Evolutionary conservation across 2,888 invertebrate genomes (phyloP).

Genomic region (Myathropa florea): DNA sequence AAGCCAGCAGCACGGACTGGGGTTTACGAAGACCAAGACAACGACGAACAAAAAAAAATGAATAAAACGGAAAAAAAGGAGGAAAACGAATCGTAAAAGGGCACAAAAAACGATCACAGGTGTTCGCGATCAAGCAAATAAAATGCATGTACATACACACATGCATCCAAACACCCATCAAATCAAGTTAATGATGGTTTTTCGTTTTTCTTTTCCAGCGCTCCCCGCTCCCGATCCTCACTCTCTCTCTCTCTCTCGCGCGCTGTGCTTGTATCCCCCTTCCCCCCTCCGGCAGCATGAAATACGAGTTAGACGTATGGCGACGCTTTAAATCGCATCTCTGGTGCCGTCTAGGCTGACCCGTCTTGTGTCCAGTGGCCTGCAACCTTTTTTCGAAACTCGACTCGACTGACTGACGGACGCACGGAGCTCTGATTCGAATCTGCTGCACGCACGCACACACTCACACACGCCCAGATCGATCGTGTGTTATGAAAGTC

Average conservation of each 20-base stretch:
- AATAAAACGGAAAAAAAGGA: conserved; percentile 19
- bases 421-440: no score
- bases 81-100: conserved; percentile 63
- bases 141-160: conserved; percentile 50
- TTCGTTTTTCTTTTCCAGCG: conserved; percentile 23
- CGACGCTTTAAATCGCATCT: conserved; percentile 70
- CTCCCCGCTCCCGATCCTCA: background rate
- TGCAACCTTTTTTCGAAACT: conserved; percentile 6
- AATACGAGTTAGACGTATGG: conserved; percentile 62
- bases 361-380: conserved; percentile 51
- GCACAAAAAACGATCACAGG: conserved; percentile 74
- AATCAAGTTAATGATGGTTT: conserved; percentile 66
- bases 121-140: conserved; percentile 73
- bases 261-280: background rate
- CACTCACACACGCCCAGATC: background rate
- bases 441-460: background rate
- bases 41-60: background rate
- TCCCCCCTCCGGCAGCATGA: background rate
- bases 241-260: no score
- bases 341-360: conserved; percentile 72
- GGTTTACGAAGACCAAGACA: conserved; percentile 1
- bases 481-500: conserved; percentile 59
- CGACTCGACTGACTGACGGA: background rate
- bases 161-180: conserved; percentile 67
- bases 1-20: conserved; percentile 20